These are phyloP conservation scores for Platycheirus rosarum DNA, from an alignment of 2,888 invertebrate genomes.

Conservation along the genomic window DNA sequence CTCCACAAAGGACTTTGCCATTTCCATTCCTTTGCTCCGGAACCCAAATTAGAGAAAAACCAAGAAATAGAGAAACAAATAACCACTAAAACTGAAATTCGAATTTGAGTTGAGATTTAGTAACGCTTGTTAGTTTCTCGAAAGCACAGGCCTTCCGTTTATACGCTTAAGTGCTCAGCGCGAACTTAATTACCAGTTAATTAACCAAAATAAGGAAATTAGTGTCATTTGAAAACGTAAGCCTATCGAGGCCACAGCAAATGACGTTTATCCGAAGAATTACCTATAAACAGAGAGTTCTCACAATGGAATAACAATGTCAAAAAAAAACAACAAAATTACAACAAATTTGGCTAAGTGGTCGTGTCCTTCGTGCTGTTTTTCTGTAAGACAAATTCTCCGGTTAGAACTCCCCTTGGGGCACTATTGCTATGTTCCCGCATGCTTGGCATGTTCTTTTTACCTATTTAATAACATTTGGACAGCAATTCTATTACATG, in stretches of 20 bases:
- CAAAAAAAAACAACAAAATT: constrained; percentile 43
- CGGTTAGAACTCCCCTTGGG: constrained; percentile 38
- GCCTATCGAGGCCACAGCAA: constrained; percentile 61
- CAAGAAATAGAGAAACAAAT: not conserved
- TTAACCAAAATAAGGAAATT: constrained; percentile 71
- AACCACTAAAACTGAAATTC: constrained; percentile 39
- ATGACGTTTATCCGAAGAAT: constrained; percentile 69
- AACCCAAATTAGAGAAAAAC: not conserved
- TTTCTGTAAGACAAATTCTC: constrained; percentile 18
- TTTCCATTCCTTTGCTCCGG: not conserved
- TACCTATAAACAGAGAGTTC: constrained; percentile 22
- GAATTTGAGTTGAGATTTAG: constrained; percentile 42
- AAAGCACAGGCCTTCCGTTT: constrained; percentile 10
- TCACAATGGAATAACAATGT: constrained; percentile 22
- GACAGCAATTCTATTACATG: constrained; percentile 73
- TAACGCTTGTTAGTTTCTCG: constrained; percentile 59
- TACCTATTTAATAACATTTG: constrained; percentile 73
- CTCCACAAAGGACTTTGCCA: not conserved
- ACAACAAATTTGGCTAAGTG: constrained; percentile 68
- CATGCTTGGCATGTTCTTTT: constrained; percentile 69
- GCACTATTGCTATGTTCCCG: constrained; percentile 4
- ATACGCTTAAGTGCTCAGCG: constrained; percentile 57
- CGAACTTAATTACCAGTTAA: constrained; percentile 72
- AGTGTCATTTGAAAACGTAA: constrained; percentile 62
- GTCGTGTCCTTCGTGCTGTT: constrained; percentile 44